Conservation (phyloP, 2,113 vertebrate species). For the Tonatia bakeri region DNA sequence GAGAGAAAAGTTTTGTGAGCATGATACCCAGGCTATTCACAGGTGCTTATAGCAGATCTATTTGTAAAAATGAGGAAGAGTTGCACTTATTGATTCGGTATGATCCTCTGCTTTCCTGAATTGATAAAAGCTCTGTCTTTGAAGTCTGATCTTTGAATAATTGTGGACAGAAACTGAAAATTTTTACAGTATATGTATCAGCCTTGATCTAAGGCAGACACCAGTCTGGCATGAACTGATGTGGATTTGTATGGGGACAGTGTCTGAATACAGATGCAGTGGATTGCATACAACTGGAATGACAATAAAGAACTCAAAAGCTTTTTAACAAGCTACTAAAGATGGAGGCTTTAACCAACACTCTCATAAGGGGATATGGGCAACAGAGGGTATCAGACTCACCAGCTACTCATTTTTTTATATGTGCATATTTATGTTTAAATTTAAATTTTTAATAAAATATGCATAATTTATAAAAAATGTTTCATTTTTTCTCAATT, state of each 20-base stretch:
- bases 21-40: neutral
- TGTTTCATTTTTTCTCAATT: neutral
- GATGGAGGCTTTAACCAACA: neutral
- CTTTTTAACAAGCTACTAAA: neutral
- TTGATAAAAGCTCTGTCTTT: conserved; percentile 8
- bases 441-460: neutral
- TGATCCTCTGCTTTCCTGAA: conserved; percentile 10
- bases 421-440: neutral
- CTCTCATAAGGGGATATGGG: neutral
- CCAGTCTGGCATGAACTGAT: neutral
- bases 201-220: neutral
- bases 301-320: neutral
- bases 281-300: neutral
- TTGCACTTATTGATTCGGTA: neutral
- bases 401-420: neutral
- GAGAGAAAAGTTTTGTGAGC: neutral
- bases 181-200: neutral
- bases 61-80: neutral
- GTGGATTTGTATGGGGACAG: neutral
- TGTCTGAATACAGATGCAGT: neutral
- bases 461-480: neutral
- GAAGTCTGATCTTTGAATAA: conserved; percentile 45
- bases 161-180: neutral
- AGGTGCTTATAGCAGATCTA: neutral
- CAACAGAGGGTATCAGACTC: neutral